Percentiles rank a stretch among this genome's conserved stretches.
Conservation (phyloP, 2,113 vertebrate species). For the Limnothrissa miodon region DNA sequence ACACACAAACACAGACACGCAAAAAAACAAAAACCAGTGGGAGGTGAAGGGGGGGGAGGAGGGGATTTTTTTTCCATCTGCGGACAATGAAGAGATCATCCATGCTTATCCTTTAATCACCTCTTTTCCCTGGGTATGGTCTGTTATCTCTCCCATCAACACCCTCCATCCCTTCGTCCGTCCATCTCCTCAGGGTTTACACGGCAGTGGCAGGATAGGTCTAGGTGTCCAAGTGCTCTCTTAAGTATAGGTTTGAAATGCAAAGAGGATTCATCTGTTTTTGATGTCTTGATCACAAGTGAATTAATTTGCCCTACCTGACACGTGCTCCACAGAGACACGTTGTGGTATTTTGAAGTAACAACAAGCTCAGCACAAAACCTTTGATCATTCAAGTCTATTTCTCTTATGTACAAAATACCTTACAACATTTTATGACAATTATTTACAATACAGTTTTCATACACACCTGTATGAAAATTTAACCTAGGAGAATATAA, state of each 20-base stretch:
- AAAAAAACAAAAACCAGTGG: slow-evolving; percentile 22
- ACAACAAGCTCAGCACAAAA: slow-evolving; percentile 23
- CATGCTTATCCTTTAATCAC: slow-evolving; percentile 48
- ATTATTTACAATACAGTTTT: slow-evolving; percentile 14
- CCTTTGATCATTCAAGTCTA: slow-evolving; percentile 16
- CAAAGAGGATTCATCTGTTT: slow-evolving; percentile 19
- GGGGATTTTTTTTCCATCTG: slow-evolving; percentile 42
- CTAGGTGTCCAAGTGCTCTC: slow-evolving; percentile 4
- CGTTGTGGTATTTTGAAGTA: slow-evolving; percentile 33
- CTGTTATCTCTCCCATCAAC: slow-evolving; percentile 29
- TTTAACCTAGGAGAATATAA: not conserved
- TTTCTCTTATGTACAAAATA: slow-evolving; percentile 27
- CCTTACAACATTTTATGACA: slow-evolving; percentile 7
- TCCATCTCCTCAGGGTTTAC: not conserved
- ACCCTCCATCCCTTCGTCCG: slow-evolving; percentile 22
- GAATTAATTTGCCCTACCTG: not conserved
- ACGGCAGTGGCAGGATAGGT: not conserved
- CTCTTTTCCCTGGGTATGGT: slow-evolving; percentile 27
- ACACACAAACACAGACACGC: slow-evolving; percentile 35
- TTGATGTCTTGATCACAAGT: slow-evolving; percentile 29
- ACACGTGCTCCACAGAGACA: slow-evolving; percentile 31
- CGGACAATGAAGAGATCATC: slow-evolving; percentile 51
- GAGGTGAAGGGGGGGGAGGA: slow-evolving; percentile 25
- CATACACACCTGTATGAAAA: not conserved
- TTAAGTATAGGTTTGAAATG: slow-evolving; percentile 6